Evolutionary conservation across 2,797 vertebrate species (phyloP), one percentile per base, ranked within the genome.

Genomic region (Pteronotus mesoamericanus): DNA sequence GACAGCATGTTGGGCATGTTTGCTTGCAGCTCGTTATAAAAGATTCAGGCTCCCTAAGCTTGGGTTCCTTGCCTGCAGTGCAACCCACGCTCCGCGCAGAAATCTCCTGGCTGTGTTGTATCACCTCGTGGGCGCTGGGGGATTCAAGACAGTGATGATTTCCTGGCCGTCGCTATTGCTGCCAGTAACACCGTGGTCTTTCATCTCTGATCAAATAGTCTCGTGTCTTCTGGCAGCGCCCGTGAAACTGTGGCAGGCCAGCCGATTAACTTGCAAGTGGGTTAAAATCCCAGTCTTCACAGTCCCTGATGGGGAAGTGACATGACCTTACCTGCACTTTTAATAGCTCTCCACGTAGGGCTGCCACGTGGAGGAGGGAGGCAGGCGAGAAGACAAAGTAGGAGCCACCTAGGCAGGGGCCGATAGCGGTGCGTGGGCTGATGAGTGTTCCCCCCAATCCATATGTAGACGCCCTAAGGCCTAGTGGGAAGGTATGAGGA

Each of bases 361-460:
- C 68, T 9, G 32, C 18, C 16, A 1, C 32, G 32, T 6, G 48
- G 69, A 18, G n/a, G 6, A 15, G 24, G 26, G 4, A 6, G n/a
- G 11, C 37, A 34, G 34, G 21, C n/a, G 22, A 6, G 55, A 39
- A 44, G 46, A 32, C 11, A 14, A 55, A 2, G 34, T 1, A 6
- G 89, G 68, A 46, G 42, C 11, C 1, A 1, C 34, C 29, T 11
- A 5, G 32, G 48, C 2, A 9, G 39, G 26, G 34, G 32, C 22
- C 0, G 0, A 22, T 0, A 29, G 44, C 0, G 53, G 34, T 7
- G 55, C 24, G 1, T 1, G 74, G 46, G 32, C 32, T 55, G 44
- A 79, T 0, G 29, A 42, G 15, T 11, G 16, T 19, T 6, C 3
- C n/a, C 39, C 72, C 44, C 22, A 22, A 19, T 48, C 21, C 26